phyloP scores from a whole-genome alignment of 2,888 invertebrate species.

The Caenorhabditis sp. region DNA sequence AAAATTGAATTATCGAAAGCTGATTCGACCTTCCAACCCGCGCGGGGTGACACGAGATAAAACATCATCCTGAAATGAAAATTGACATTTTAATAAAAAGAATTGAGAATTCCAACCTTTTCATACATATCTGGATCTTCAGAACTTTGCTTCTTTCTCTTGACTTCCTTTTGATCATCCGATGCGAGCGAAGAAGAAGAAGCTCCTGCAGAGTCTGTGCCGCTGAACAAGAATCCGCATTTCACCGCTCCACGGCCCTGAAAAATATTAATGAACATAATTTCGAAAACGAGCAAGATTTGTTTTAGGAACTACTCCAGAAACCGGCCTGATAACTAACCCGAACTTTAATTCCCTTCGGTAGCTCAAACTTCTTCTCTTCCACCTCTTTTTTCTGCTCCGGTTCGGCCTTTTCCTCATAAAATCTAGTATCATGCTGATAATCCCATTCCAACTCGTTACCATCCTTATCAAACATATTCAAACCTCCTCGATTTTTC shows the following conservation, averaged over 20 bases:
- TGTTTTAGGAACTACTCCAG: too few species aligned
- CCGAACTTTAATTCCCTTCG: slow-evolving; percentile 36
- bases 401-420: slow-evolving; percentile 30
- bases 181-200: slow-evolving; percentile 13
- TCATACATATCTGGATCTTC: slow-evolving; percentile 13
- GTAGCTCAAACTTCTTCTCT: slow-evolving; percentile 28
- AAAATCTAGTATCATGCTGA: slow-evolving; percentile 66
- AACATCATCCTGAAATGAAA: slow-evolving; percentile 9
- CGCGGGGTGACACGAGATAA: background rate
- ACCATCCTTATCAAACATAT: slow-evolving; percentile 65
- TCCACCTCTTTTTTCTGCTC: slow-evolving; percentile 8
- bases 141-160: slow-evolving; percentile 8
- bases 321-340: too few species aligned
- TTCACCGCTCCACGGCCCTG: slow-evolving; percentile 48
- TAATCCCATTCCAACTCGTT: slow-evolving; percentile 68
- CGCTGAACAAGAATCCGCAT: slow-evolving; percentile 34
- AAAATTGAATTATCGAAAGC: background rate
- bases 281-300: background rate
- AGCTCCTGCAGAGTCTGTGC: slow-evolving; percentile 3
- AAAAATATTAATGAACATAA: slow-evolving; percentile 1
- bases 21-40: background rate
- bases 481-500: slow-evolving; percentile 61
- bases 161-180: slow-evolving; percentile 15
- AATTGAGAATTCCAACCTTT: slow-evolving; percentile 10
- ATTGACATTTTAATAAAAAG: background rate